Base-by-base conservation (phyloP, 2,797 vertebrate genomes). In the Microctenopoma steveboyesi region DNA sequence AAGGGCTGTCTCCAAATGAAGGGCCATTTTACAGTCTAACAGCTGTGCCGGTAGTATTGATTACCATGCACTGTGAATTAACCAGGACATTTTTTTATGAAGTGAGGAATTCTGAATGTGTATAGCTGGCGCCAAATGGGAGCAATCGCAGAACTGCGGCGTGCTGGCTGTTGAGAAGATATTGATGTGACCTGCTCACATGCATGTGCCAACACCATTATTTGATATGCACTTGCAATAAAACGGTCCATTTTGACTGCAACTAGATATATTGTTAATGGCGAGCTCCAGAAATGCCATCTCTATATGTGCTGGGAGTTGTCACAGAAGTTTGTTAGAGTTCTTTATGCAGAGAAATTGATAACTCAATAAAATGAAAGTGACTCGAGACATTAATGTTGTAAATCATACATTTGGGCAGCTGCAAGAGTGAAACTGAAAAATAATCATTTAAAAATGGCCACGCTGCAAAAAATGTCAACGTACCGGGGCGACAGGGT, bases 191-290 rank as follows among this genome's bases (percentile, higher is more conserved):
- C 65, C 65, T 22, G 76, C 69, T 83, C 76, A 68, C 86, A 78
- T 83, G 70, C 72, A n/a, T 64, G 72, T 74, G 74, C 76, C 87
- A 84, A 72, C 84, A 64, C 74, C 74, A 90, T 81, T 84, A 90
- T 88, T 87, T 88, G 87, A 92, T 90, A 89, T 66, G 79, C 73
- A 45, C 79, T 78, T n/a, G 87, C 75, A 87, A 85, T 91, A 91
- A 92, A 92, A 88, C n/a, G 62, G 40, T 63, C 50, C 80, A 40
- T 82, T 85, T 70, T 37, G 76, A 54, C 71, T 88, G 91, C 89
- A 92, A 93, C 90, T 87, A 86, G 91, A 94, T 93, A 92, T 88
- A 91, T 92, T 92, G 90, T 94, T 93, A 92, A 94, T 72, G 84
- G 83, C 74, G 78, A 51, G 64, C 82, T 63, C 84, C 82, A 74